A percentile compares a stretch with the other conserved stretches of the same genome.
These are phyloP conservation scores for Aphodius granarius DNA, from an alignment of 2,888 invertebrate species.

Conservation along the genomic window DNA sequence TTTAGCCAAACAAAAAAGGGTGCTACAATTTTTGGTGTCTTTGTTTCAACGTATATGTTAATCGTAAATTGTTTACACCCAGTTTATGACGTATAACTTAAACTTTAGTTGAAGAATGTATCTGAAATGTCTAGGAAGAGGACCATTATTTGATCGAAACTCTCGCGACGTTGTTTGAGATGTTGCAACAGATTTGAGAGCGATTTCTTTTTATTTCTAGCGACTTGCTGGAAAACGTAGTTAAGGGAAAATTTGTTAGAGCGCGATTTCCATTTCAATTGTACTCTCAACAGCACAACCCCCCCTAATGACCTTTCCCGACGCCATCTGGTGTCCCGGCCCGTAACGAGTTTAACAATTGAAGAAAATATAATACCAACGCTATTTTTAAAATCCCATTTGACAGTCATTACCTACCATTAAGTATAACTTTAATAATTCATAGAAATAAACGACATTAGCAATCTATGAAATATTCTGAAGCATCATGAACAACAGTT, in stretches of 20 bases:
- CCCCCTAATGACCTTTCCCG: constrained; percentile 3
- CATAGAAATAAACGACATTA: not conserved
- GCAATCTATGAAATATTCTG: too few relatives aligned
- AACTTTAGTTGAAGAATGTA: too few relatives aligned
- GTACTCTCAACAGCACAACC: not conserved
- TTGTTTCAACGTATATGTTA: too few relatives aligned
- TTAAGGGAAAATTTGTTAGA: constrained; percentile 3
- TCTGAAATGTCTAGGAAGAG: too few relatives aligned
- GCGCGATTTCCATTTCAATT: constrained; percentile 8
- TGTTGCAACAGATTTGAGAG: not conserved
- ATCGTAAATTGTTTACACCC: too few relatives aligned
- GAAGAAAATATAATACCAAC: not conserved
- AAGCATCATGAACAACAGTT: too few relatives aligned
- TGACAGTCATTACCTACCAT: not conserved
- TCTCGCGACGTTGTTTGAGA: not conserved
- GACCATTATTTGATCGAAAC: too few relatives aligned
- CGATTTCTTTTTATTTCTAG: not conserved
- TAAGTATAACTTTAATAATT: not conserved
- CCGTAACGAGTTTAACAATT: not conserved
- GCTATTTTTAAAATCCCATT: not conserved
- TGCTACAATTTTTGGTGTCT: too few relatives aligned
- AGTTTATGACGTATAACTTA: too few relatives aligned
- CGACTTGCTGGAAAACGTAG: not conserved
- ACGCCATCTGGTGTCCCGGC: not conserved
- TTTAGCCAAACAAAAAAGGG: too few relatives aligned